Conservation (phyloP, 1,140 invertebrate species). For the Nephotettix cincticeps region DNA sequence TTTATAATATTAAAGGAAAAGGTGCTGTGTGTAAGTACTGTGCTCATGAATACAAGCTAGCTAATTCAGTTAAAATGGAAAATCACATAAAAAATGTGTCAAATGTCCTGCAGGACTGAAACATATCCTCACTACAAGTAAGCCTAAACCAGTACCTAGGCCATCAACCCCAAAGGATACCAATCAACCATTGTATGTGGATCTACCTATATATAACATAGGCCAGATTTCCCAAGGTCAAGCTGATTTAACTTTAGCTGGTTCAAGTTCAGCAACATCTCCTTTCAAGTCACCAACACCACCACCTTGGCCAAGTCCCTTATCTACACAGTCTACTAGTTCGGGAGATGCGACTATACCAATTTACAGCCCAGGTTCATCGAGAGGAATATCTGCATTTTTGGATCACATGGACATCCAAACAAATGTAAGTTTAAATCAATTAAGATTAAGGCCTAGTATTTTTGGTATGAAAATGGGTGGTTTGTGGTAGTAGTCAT, state of each 20-base stretch:
- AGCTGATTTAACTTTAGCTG: no score
- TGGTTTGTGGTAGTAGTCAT: no score
- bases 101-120: neutral
- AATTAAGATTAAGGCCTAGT: no score
- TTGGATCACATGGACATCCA: neutral
- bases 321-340: no score
- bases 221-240: no score
- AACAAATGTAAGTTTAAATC: slow-evolving; percentile 6
- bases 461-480: no score
- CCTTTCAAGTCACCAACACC: neutral
- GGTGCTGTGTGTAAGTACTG: neutral
- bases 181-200: no score
- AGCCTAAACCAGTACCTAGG: no score
- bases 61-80: neutral
- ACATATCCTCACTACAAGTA: no score
- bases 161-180: no score
- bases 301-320: neutral
- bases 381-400: neutral
- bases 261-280: neutral
- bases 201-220: neutral
- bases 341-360: no score
- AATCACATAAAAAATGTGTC: slow-evolving; percentile 18
- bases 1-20: neutral
- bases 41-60: neutral
- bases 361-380: no score